Evolutionary conservation across 2,888 invertebrate species (phyloP).

Genomic region (Cephus runcator): DNA sequence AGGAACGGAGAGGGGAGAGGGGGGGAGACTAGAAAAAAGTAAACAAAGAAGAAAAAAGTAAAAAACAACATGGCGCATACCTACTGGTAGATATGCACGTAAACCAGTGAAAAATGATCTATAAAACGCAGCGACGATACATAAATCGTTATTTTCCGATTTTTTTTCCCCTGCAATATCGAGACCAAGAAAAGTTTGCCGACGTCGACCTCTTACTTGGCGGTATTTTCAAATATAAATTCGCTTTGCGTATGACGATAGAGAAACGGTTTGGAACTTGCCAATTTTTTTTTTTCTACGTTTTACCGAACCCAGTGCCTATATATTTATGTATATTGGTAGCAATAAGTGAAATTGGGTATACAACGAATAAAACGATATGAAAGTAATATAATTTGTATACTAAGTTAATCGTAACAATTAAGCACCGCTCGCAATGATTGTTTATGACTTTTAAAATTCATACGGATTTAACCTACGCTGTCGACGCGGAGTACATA

Average conservation of each 20-base stretch:
- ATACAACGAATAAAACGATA: neutral
- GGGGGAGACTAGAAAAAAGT: no score
- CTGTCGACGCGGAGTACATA: neutral
- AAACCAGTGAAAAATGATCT: conserved; percentile 26
- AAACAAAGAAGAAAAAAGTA: neutral
- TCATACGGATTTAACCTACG: neutral
- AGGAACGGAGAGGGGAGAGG: no score
- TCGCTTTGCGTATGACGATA: neutral
- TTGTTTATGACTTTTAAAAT: neutral
- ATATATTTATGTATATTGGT: neutral
- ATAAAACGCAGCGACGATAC: conserved; percentile 21
- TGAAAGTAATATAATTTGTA: neutral
- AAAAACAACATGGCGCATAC: neutral
- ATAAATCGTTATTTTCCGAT: neutral
- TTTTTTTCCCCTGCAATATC: neutral
- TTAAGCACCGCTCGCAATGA: neutral
- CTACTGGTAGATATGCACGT: conserved; percentile 18
- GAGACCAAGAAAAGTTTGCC: neutral
- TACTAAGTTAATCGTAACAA: no score
- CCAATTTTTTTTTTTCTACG: neutral
- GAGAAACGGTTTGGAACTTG: neutral
- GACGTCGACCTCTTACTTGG: neutral
- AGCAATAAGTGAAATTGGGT: neutral
- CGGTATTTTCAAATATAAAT: conserved; percentile 9
- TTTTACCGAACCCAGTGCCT: neutral